Conservation (phyloP, 2,113 vertebrate genomes). For the Eulemur macaco region DNA sequence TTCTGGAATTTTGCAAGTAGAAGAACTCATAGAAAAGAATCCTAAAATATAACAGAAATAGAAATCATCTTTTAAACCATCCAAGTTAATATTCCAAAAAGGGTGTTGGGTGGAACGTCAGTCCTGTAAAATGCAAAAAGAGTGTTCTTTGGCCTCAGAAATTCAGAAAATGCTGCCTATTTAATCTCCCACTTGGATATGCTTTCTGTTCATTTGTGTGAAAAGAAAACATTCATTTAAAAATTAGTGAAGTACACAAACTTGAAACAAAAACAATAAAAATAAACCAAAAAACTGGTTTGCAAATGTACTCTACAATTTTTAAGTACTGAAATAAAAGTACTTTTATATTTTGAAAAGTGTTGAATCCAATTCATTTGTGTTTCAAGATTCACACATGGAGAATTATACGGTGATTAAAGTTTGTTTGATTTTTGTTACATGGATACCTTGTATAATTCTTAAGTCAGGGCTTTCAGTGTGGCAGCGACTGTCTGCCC, state of each 20-base stretch:
- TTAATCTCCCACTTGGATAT: constrained; percentile 13
- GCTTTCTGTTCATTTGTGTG: background rate
- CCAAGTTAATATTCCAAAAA: background rate
- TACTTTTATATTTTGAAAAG: background rate
- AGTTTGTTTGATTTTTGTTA: background rate
- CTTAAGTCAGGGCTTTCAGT: too few species aligned
- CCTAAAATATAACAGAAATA: background rate
- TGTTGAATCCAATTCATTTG: background rate
- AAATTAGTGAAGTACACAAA: background rate
- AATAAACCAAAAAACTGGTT: background rate
- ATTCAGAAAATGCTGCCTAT: background rate
- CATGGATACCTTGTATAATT: too few species aligned
- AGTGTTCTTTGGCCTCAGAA: background rate
- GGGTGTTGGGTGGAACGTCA: background rate
- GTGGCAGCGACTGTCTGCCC: too few species aligned
- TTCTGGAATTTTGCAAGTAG: background rate
- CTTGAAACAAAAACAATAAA: background rate
- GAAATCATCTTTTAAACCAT: background rate
- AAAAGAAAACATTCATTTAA: background rate
- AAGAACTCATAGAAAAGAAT: background rate
- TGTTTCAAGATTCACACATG: background rate
- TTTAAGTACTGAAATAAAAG: background rate
- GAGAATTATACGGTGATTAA: background rate
- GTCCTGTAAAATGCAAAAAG: background rate
- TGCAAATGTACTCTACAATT: background rate